A percentile compares a stretch with the other conserved stretches of the same genome.
Conservation (phyloP, 2,797 vertebrate genomes). For the Lepidocolaptes lacrymiger region DNA sequence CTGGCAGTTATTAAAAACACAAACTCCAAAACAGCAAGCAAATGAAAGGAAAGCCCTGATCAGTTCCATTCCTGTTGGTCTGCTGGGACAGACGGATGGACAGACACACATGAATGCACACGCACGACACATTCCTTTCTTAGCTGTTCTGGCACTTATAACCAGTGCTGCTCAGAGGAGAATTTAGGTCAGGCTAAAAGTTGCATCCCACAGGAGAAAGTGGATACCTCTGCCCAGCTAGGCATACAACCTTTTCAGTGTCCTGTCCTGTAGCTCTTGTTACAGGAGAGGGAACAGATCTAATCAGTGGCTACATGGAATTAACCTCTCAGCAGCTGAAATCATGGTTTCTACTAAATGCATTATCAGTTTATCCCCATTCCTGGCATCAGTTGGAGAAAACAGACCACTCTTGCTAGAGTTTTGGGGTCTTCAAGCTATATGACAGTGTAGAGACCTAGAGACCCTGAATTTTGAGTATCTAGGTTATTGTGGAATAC, state of each 20-base stretch:
- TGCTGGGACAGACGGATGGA: background rate
- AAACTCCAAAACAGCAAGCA: background rate
- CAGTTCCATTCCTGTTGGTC: background rate
- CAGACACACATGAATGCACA: background rate
- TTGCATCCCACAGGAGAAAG: background rate
- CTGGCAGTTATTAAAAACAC: background rate
- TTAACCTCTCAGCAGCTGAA: conserved; percentile 36
- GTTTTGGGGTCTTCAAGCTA: background rate
- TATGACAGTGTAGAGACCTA: accelerated
- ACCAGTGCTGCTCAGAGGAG: background rate
- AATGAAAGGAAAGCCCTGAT: background rate
- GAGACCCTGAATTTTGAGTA: background rate
- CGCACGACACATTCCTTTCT: background rate
- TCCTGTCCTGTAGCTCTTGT: background rate
- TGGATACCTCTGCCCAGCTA: background rate
- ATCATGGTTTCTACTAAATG: background rate
- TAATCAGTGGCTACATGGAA: background rate
- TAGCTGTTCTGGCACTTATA: background rate
- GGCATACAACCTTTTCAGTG: background rate
- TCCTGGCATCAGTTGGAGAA: background rate
- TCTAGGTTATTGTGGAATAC: background rate
- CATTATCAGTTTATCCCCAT: background rate
- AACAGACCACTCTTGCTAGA: background rate
- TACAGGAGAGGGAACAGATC: background rate
- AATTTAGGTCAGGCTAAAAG: conserved; percentile 28